Evolutionary conservation across 2,113 vertebrate species (phyloP).

Genomic region (Leptosomus discolor): DNA sequence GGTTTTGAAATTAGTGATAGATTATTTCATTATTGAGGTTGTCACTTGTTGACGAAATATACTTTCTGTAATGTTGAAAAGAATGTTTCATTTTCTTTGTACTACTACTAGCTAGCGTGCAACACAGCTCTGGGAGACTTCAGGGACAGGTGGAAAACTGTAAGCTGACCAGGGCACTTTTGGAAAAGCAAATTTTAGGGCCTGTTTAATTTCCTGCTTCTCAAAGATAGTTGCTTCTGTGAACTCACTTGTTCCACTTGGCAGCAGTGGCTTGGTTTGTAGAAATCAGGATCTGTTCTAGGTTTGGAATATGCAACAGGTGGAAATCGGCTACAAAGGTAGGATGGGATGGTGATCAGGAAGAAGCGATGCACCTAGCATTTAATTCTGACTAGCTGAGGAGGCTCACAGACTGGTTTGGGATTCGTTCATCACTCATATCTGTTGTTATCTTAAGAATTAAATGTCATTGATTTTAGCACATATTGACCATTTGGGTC

Average conservation of each 20-base stretch:
- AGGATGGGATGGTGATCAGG: neutral
- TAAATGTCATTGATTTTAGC: neutral
- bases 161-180: neutral
- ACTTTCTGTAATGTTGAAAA: neutral
- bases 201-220: neutral
- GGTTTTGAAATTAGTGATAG: neutral
- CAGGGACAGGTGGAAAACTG: neutral
- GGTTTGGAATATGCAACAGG: neutral
- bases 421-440: neutral
- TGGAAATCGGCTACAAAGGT: neutral
- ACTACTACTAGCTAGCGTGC: neutral
- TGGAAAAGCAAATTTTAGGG: neutral
- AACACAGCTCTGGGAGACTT: neutral
- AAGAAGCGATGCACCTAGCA: neutral
- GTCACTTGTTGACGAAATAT: neutral
- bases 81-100: neutral
- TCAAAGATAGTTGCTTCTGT: neutral
- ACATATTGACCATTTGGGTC: neutral
- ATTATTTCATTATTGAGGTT: neutral
- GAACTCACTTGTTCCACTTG: neutral
- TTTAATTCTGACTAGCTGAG: neutral
- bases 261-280: neutral
- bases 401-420: neutral
- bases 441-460: neutral
- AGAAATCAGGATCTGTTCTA: neutral